A percentile compares a stretch with the other conserved stretches of the same genome.
phyloP scores from a whole-genome alignment of 1,140 invertebrate genomes.

The Aphidius gifuensis region DNA sequence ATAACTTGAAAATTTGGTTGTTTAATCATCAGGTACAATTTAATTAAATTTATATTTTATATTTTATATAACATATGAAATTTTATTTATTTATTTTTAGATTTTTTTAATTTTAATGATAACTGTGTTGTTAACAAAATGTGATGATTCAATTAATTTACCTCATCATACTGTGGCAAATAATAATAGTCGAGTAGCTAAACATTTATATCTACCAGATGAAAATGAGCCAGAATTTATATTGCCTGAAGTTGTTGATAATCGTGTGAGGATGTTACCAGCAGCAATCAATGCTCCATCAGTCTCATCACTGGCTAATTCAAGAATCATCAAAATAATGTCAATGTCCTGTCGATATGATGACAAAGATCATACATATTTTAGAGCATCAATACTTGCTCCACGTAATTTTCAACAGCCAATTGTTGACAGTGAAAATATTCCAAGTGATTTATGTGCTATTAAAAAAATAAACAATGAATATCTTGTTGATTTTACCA shows the following conservation, averaged over 20 bases:
- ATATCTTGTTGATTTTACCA: constrained; percentile 37
- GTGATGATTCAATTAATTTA: constrained; percentile 27
- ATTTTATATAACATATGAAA: not conserved
- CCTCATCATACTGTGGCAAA: constrained; percentile 31
- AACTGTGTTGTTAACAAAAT: not conserved
- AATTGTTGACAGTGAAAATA: constrained; percentile 31
- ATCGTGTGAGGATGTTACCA: constrained; percentile 29
- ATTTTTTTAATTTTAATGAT: not conserved
- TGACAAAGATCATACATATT: constrained; percentile 33
- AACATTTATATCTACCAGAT: constrained; percentile 32
- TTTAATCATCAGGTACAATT: not conserved
- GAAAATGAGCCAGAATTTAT: constrained; percentile 24
- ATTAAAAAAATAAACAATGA: constrained; percentile 30
- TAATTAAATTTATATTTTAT: not conserved
- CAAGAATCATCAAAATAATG: constrained; percentile 10
- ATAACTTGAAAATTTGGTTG: not conserved
- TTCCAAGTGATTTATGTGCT: constrained; percentile 30
- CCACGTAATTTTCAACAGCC: constrained; percentile 28
- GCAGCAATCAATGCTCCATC: constrained; percentile 4
- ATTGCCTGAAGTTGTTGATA: constrained; percentile 37
- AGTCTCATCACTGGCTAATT: not conserved
- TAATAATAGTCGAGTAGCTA: constrained; percentile 15
- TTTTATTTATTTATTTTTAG: constrained; percentile 1
- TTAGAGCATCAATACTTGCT: constrained; percentile 31
- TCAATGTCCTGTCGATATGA: constrained; percentile 41